phyloP scores from a whole-genome alignment of 1,140 invertebrate species.

The Chironomus striatipennis region DNA sequence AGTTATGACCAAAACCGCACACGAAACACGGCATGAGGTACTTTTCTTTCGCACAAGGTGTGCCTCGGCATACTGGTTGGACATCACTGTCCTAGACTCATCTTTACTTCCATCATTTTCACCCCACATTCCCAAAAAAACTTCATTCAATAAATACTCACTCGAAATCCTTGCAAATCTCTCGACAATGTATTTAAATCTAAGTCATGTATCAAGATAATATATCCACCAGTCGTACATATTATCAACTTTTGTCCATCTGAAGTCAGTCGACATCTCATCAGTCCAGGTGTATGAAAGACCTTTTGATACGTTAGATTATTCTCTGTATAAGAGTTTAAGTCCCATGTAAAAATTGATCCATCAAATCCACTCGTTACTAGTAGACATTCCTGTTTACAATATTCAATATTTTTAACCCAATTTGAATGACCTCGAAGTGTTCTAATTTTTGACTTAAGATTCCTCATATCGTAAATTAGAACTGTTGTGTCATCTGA shows the following conservation, averaged over 20 bases:
- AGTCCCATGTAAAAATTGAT: constrained; percentile 90
- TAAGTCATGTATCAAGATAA: constrained; percentile 84
- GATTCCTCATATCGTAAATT: constrained; percentile 81
- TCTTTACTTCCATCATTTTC: too few species aligned
- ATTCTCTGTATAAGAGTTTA: constrained; percentile 75
- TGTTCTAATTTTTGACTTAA: constrained; percentile 65
- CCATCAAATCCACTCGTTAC: constrained; percentile 90
- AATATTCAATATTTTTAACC: constrained; percentile 96
- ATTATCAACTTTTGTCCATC: constrained; percentile 81
- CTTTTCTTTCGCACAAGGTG: too few species aligned
- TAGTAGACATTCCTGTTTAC: constrained; percentile 71
- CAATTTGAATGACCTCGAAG: constrained; percentile 85
- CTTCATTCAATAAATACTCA: too few species aligned
- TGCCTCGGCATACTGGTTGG: too few species aligned
- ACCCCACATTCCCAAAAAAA: too few species aligned
- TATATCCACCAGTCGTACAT: constrained; percentile 79
- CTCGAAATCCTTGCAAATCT: constrained; percentile 80
- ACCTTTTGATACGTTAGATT: constrained; percentile 70
- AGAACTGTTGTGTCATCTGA: constrained; percentile 89
- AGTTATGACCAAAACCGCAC: too few species aligned
- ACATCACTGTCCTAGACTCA: too few species aligned
- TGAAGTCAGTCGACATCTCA: constrained; percentile 79
- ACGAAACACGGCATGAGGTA: too few species aligned
- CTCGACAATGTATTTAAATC: constrained; percentile 67
- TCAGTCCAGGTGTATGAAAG: constrained; percentile 62